Base-by-base conservation (phyloP, 2,888 invertebrate genomes). In the Drepana falcataria region DNA sequence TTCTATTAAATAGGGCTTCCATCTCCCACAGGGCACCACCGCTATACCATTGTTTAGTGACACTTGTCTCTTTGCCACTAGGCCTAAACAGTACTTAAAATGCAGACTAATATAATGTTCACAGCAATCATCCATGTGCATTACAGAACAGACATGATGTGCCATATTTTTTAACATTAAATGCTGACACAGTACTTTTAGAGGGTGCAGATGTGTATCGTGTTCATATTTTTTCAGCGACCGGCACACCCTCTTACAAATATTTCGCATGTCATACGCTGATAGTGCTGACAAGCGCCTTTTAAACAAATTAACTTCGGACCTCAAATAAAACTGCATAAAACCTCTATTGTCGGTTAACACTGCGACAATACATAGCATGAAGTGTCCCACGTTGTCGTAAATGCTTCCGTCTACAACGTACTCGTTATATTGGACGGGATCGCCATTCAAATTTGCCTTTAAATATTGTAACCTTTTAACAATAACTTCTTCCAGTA, bases 361-460 rank as follows among this genome's bases (percentile, higher is more conserved):
- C 57, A 79, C 80, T 4, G 82, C 71, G 35, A 83, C 68, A 61
- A 91, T 81, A 75, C 93, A 91, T 21, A 93, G 70, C 65, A 85
- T 83, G 67, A 92, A 93, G 73, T 94, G 93, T 47, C 93, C 93
- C 49, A 92, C 85, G 59, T 91, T 92, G 65, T 94, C 94, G 60
- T 92, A 89, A 6, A 87, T 64, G 57, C 93, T 92, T 60, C 92
- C 93, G 76, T 93, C 93, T 9, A 93, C 73, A 48, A 93, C 80
- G 79, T 91, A 93, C 77, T 93, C 92, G 49, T 91, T 91, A 58
- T 91, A 92, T 59, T 64, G 64, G 35, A 59, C 59, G 53, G 69
- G 58, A 54, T 84, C 75, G 37, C 76, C 73, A 49, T 77, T 76
- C 48, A 77, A 66, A 55, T 91, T 57, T 3, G 79, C 68, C 66